Evolutionary conservation across 2,113 vertebrate genomes (phyloP), one percentile per base, ranked within the genome.

Genomic region (Brienomyrus longianalis): DNA sequence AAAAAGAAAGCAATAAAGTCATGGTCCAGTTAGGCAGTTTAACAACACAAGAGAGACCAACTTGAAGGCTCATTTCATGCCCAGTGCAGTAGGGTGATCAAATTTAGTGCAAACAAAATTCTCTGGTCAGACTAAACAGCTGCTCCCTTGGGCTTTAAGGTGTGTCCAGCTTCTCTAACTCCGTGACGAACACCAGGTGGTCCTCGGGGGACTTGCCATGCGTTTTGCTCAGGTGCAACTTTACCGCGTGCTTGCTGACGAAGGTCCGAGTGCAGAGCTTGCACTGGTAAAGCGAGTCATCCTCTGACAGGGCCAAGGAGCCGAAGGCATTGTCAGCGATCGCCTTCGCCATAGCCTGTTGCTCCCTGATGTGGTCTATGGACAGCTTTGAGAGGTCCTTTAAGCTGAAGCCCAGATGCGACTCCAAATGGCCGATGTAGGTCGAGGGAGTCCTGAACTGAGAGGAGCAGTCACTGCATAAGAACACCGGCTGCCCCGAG

Each of bases 51-150:
- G 96, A 96, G 96, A 96, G 97, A 97, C 96, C 96, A 96, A 96
- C 97, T 97, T 97, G 95, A 96, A 96, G 97, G 97, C 97, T 97
- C 97, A 97, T 96, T 96, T 98, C 96, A 91, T 97, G 97, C 97
- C 97, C 97, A 97, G 97, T 97, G 97, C 97, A 97, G 97, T 96
- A 96, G 95, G 95, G 95, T 95, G 95, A 96, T 95, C 94, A 95
- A 95, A 94, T 96, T 95, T 97, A 97, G 97, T 97, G 97, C 97
- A 97, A 97, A 95, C 96, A 96, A 62, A 88, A 39, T 96, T 97
- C 94, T 96, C 93, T 95, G 95, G 95, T 96, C 96, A 95, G 96
- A 43, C 96, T 95, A 96, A 96, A 96, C 95, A 95, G 94, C 93
- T 96, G 96, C 94, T 96, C 96, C 89, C 21, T 90, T 92, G 52